A percentile compares a stretch with the other conserved stretches of the same genome.
These are phyloP conservation scores for Meandrina meandrites DNA, from an alignment of 92 coral and sea anemone genomes.

Conservation along the genomic window DNA sequence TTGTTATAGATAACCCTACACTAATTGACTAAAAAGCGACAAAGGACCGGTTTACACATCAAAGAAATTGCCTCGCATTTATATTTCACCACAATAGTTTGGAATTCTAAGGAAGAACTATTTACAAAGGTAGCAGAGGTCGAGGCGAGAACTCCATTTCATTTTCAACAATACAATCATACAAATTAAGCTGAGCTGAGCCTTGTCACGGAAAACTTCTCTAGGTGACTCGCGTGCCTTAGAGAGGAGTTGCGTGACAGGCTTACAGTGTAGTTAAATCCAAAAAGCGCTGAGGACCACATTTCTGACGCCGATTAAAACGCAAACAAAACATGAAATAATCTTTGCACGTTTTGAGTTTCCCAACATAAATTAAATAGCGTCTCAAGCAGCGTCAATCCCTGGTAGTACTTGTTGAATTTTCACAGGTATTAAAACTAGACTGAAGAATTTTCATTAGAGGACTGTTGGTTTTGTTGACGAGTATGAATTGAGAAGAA, in stretches of 20 bases:
- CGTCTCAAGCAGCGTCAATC: neutral
- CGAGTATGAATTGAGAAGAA: neutral
- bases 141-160: constrained; percentile 9
- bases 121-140: constrained; percentile 38
- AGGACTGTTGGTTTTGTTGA: neutral
- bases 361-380: neutral
- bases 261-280: neutral
- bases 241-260: constrained; percentile 1
- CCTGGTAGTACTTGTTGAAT: neutral
- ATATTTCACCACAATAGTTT: constrained; percentile 19
- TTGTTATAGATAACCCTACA: constrained; percentile 39
- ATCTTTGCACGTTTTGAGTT: neutral
- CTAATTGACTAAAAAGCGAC: constrained; percentile 38
- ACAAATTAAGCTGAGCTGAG: neutral
- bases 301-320: neutral
- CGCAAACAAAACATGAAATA: neutral
- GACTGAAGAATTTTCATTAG: neutral
- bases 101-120: constrained; percentile 23
- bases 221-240: neutral
- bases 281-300: neutral
- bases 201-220: neutral
- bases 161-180: constrained; percentile 22
- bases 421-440: neutral
- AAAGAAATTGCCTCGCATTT: constrained; percentile 34
- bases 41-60: constrained; percentile 23